Base-by-base conservation (phyloP, 2,888 invertebrate species). In the Cyrtodaria siliqua region DNA sequence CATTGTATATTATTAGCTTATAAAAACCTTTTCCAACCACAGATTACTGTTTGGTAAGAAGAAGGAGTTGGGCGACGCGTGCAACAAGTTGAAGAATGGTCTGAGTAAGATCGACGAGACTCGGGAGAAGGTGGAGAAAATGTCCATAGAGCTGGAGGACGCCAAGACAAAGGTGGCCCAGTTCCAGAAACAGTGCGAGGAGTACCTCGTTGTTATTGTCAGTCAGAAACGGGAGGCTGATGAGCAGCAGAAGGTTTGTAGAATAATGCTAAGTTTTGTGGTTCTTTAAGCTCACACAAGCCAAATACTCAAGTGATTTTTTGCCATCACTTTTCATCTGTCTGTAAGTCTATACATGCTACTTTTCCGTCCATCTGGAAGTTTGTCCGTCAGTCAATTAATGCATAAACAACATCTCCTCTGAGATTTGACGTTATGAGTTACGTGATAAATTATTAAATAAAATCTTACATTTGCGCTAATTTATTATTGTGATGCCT, bases 71-170 rank as follows among this genome's bases (percentile, higher is more conserved):
- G 95, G 96, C 0, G 92, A 95, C 16, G 95, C 96, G 84, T 96
- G 97, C 0, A 96, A 96, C 92, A 97, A 97, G 91, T 93, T 98
- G 27, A 89, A 90, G 50, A 96, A 96, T 90, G 97, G 97, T 6
- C 93, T 98, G 57, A 96, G 95, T 55, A 97, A 97, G 93, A 97
- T 98, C 67, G 96, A 97, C 85, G 97, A 97, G 88, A 97, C 97
- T 0, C 95, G 96, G 38, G 95, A 94, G 81, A 96, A 96, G 92
- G 97, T 98, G 0, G 95, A 96, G 62, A 95, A 95, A 72, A 97
- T 97, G 97, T 96, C 97, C 0, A 95, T 95, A 16, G 97, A 97
- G 90, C 93, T 98, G 69, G 97, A 96, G 82, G 94, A 95, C 4
- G 96, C 97, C 2, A 95, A 96, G 94, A 94, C 95, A 8, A 92